phyloP scores from a whole-genome alignment of 2,113 vertebrate species.

The Pipra filicauda region DNA sequence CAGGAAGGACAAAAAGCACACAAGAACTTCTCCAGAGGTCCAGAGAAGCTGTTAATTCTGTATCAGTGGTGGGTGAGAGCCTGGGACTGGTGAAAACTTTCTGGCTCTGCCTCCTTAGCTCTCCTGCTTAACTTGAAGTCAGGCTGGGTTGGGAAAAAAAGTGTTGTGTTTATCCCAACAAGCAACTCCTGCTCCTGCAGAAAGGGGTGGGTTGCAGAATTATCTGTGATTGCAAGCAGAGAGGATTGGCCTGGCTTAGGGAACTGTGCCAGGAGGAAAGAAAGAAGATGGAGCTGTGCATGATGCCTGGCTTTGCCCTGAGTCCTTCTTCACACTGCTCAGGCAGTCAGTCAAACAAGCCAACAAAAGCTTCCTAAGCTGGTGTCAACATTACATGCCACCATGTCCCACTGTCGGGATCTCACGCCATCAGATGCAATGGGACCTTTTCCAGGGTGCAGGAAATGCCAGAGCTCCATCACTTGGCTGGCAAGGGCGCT shows the following conservation, averaged over 20 bases:
- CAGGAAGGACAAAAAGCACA: background rate
- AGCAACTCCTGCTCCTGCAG: background rate
- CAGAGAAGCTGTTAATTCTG: background rate
- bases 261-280: background rate
- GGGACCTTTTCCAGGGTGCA: background rate
- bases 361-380: background rate
- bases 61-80: background rate
- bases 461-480: constrained; percentile 4
- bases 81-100: background rate
- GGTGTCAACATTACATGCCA: background rate
- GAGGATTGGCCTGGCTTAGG: background rate
- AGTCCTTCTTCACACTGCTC: background rate
- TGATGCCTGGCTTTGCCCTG: background rate
- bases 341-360: background rate
- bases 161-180: background rate
- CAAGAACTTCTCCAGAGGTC: background rate
- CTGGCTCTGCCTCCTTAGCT: background rate
- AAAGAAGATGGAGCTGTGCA: background rate
- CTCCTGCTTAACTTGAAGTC: background rate
- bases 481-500: background rate
- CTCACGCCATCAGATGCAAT: background rate
- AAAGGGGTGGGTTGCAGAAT: background rate
- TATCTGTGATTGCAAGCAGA: background rate
- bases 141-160: background rate
- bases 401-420: rapidly evolving